Percentiles rank a stretch among this genome's conserved stretches.
These are phyloP conservation scores for Mustela lutreola DNA, from an alignment of 2,113 vertebrate species.

Conservation along the genomic window DNA sequence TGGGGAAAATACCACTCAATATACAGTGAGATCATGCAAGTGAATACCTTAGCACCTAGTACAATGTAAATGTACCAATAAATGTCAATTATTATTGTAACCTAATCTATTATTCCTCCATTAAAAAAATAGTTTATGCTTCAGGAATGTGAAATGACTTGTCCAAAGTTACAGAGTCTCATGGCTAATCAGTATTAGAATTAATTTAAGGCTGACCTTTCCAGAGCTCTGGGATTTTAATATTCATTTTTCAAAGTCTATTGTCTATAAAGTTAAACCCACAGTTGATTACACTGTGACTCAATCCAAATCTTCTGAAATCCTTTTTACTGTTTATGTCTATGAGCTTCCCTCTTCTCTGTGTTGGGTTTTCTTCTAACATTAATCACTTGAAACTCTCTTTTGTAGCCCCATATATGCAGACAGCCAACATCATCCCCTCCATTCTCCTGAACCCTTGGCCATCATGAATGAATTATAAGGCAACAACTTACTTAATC, in stretches of 20 bases:
- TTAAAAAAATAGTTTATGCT: not conserved
- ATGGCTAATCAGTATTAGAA: not conserved
- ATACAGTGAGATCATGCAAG: not conserved
- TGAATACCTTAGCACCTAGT: not conserved
- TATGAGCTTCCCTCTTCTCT: not conserved
- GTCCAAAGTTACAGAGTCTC: not conserved
- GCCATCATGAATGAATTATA: slow-evolving; percentile 89
- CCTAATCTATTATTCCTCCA: not conserved
- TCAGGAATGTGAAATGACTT: slow-evolving; percentile 17
- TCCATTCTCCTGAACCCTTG: not conserved
- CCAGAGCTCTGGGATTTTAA: not conserved
- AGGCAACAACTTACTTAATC: slow-evolving; percentile 88
- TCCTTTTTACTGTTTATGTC: not conserved
- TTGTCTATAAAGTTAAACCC: not conserved
- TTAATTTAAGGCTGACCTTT: slow-evolving; percentile 30
- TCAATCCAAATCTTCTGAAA: not conserved
- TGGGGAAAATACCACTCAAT: not conserved
- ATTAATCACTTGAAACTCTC: not conserved
- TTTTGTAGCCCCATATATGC: not conserved
- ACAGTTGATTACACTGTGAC: not conserved
- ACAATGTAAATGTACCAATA: not conserved
- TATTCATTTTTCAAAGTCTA: slow-evolving; percentile 19
- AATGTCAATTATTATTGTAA: not conserved
- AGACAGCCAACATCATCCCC: not conserved
- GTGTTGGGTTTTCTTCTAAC: slow-evolving; percentile 9